These are phyloP conservation scores for Drosophila sp. DNA, from an alignment of 1,140 invertebrate species.

Conservation along the genomic window DNA sequence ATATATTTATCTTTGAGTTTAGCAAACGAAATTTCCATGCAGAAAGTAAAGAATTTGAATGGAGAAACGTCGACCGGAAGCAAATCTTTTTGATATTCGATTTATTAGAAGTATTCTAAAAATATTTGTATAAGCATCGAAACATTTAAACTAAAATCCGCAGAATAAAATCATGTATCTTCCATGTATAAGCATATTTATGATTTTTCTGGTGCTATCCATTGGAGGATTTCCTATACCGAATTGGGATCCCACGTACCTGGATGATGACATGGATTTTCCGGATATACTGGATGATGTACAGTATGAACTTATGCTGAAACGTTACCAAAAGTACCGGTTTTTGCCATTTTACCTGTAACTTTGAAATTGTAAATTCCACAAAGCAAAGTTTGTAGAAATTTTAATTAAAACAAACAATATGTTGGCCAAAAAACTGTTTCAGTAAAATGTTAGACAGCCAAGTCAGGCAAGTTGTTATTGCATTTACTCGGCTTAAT, in stretches of 20 bases:
- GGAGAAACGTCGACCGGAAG: no score
- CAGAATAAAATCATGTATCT: background rate
- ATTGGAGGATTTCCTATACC: background rate
- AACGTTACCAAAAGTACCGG: background rate
- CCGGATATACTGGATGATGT: slow-evolving; percentile 18
- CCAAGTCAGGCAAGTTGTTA: slow-evolving; percentile 44
- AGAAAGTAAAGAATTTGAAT: background rate
- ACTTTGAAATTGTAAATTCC: background rate
- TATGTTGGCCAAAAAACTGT: slow-evolving; percentile 51
- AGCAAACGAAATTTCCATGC: background rate
- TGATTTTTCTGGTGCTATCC: background rate
- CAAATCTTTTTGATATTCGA: no score
- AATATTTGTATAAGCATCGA: background rate
- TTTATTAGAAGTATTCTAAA: no score
- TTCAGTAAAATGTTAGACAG: slow-evolving; percentile 3
- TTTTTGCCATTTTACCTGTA: background rate
- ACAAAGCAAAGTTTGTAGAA: slow-evolving; percentile 10
- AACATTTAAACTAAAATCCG: background rate
- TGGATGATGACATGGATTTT: slow-evolving; percentile 19
- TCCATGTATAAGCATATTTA: background rate
- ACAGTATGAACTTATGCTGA: slow-evolving; percentile 18
- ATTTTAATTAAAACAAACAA: slow-evolving; percentile 69
- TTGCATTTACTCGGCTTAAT: slow-evolving; percentile 69
- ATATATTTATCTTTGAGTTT: no score
- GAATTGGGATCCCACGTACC: background rate